phyloP scores from a whole-genome alignment of 2,113 vertebrate genomes.

The Equus przewalskii region DNA sequence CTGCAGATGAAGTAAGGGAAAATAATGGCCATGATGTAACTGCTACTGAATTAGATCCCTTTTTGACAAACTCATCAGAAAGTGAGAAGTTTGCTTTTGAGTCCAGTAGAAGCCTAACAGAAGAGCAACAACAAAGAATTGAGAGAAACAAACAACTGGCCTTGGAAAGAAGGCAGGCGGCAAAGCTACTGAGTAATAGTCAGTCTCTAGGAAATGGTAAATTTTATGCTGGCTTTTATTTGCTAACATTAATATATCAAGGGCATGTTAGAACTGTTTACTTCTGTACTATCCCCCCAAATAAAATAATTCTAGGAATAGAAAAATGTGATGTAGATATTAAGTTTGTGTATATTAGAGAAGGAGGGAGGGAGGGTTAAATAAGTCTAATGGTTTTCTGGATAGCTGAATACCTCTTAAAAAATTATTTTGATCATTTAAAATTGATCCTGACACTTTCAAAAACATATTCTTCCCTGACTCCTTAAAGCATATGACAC shows the following conservation, averaged over 20 bases:
- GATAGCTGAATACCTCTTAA: not conserved
- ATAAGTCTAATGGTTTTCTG: conserved; percentile 28
- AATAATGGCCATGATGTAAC: not conserved
- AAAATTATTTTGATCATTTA: conserved; percentile 32
- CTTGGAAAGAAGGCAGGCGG: conserved; percentile 92
- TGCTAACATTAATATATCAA: conserved; percentile 44
- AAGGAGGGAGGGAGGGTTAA: not conserved
- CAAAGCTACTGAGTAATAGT: conserved; percentile 88
- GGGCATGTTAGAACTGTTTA: conserved; percentile 57
- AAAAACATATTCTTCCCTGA: not conserved
- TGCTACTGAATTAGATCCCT: conserved; percentile 75
- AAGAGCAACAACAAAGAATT: conserved; percentile 93
- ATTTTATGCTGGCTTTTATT: conserved; percentile 47
- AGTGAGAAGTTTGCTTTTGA: conserved; percentile 44
- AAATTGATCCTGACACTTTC: conserved; percentile 16
- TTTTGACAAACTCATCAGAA: conserved; percentile 38
- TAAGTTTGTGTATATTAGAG: conserved; percentile 35
- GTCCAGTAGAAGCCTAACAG: conserved; percentile 87
- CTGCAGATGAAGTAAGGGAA: conserved; percentile 76
- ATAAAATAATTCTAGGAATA: conserved; percentile 44
- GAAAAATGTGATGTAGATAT: not conserved
- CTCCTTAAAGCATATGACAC: not conserved
- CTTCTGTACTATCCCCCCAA: conserved; percentile 4
- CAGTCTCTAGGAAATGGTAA: conserved; percentile 82
- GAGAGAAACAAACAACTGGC: conserved; percentile 93